Base-by-base conservation (phyloP, 2,888 invertebrate species). In the Digitonthophagus gazella region DNA sequence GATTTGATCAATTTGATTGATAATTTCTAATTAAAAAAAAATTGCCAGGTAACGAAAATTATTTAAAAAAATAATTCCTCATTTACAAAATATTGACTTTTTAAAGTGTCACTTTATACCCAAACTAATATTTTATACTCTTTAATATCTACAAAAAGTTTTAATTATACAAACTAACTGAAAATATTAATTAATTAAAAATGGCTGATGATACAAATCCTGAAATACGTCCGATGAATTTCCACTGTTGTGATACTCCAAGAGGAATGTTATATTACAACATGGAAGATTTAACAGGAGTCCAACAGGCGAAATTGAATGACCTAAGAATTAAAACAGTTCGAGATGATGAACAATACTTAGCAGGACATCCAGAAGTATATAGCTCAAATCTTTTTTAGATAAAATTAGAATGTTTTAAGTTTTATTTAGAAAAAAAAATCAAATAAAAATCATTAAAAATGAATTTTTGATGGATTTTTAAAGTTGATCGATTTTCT, bases 291-390 rank as follows among this genome's bases (percentile, higher is more conserved):
- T 74, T 82, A 6, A 79, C 80, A 0, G 15, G 65, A 2, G 70
- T 71, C 3, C 81, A 81, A 67, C 80, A 82, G 71, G 70, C 19
- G 2, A 67, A 73, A 22, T 68, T 81, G 16, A 80, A 80, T 67
- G 71, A 73, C 14, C 69, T 78, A 2, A 82, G 81, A 74, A 72
- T 75, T 3, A 71, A 78, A 22, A 71, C 73, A 2, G 73, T 80
- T 15, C 71, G 79, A 68, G 76, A 79, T 16, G 75, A 82, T 71
- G 76, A 81, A 58, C 76, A 74, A 56, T 82, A 81, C 69, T 73
- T 82, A 20, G 77, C 76, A 2, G 70, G 58, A 3, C 79, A 82
- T 73, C 82, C 81, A 2, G 79, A 82, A 74, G 82, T 81, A 75
- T 69, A 19, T 68, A 15, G n/a, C n/a, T n/a, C n/a, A n/a, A n/a